Conservation (phyloP, 2,797 vertebrate species). For the Kryptolebias ocellatus region DNA sequence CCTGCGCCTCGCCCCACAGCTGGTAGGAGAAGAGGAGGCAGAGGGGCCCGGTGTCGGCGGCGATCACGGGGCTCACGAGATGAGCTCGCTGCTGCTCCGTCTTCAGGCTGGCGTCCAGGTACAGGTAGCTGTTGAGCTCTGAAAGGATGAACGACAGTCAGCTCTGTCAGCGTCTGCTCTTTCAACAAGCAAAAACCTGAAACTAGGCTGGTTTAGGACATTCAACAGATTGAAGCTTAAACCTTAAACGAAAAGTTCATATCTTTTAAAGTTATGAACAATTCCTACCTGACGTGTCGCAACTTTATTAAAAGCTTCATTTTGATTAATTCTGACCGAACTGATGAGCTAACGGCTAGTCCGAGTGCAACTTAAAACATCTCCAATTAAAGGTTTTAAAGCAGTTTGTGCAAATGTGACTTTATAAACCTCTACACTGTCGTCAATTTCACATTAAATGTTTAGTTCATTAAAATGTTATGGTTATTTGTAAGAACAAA, state of each 20-base stretch:
- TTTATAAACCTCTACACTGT: not conserved
- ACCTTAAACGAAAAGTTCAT: no score
- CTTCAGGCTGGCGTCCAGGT: slow-evolving; percentile 85
- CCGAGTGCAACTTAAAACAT: no score
- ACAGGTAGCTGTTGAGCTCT: slow-evolving; percentile 82
- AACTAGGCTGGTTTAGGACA: no score
- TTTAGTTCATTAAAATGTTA: not conserved
- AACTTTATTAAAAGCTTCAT: no score
- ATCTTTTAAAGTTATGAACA: no score
- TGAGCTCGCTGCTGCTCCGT: slow-evolving; percentile 87
- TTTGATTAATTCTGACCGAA: no score
- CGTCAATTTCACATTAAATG: not conserved
- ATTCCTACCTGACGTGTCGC: no score
- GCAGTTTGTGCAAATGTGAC: not conserved
- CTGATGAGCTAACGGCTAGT: no score
- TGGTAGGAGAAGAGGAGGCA: slow-evolving; percentile 96
- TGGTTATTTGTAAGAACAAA: not conserved
- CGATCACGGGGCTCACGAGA: slow-evolving; percentile 88
- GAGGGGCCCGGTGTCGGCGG: slow-evolving; percentile 85
- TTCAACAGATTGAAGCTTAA: no score
- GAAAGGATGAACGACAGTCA: slow-evolving; percentile 2
- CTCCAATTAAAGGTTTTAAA: no score
- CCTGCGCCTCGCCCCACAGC: slow-evolving; percentile 85
- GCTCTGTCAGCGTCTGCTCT: no score
- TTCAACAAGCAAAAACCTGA: no score